Evolutionary conservation across 2,888 invertebrate species (phyloP).

Genomic region (Magallana nippona): DNA sequence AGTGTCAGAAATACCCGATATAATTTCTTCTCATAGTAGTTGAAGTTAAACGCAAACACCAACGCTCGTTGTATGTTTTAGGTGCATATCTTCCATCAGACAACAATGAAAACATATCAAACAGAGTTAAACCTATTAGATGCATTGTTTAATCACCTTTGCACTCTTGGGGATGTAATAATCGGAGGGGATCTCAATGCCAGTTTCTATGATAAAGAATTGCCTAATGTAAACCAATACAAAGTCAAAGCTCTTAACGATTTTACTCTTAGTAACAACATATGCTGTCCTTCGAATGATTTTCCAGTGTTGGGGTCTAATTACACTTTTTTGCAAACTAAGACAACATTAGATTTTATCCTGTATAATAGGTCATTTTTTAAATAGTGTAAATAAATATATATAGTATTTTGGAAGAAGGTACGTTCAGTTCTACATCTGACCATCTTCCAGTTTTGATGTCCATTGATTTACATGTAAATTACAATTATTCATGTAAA

Average conservation of each 20-base stretch:
- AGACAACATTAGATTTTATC: conserved; percentile 4
- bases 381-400: not conserved
- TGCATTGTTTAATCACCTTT: too few species aligned
- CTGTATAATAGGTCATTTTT: too few species aligned
- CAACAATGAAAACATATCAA: too few species aligned
- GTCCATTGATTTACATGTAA: not conserved
- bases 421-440: not conserved
- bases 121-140: too few species aligned
- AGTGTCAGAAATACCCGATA: too few species aligned
- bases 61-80: too few species aligned
- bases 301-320: not conserved
- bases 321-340: not conserved
- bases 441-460: not conserved
- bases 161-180: too few species aligned
- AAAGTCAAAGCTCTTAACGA: not conserved
- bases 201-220: not conserved
- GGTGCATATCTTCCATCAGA: too few species aligned
- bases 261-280: not conserved
- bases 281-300: not conserved
- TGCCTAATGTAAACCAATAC: not conserved
- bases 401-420: not conserved
- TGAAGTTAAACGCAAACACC: too few species aligned
- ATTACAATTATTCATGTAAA: too few species aligned
- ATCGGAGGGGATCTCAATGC: conserved; percentile 34
- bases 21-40: too few species aligned